These are phyloP conservation scores for Corvus cornix DNA, from an alignment of 2,113 vertebrate species.

Conservation along the genomic window DNA sequence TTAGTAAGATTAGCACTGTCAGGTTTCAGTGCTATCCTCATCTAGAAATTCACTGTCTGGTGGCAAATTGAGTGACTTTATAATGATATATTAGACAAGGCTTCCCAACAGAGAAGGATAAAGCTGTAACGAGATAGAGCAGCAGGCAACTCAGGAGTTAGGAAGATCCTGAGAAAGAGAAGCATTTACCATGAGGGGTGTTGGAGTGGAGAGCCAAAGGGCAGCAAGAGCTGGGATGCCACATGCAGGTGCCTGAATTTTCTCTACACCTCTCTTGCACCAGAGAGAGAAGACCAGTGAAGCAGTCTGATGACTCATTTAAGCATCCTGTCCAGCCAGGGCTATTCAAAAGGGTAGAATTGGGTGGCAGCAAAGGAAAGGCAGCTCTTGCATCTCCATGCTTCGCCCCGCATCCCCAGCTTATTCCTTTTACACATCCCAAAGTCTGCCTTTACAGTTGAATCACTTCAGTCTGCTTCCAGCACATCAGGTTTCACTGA, in stretches of 20 bases:
- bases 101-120: background rate
- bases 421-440: background rate
- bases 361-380: background rate
- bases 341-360: background rate
- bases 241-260: background rate
- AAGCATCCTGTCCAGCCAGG: background rate
- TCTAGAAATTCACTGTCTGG: background rate
- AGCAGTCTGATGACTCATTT: background rate
- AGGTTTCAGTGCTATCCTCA: background rate
- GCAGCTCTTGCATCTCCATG: background rate
- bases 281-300: background rate
- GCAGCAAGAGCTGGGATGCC: background rate
- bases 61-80: background rate
- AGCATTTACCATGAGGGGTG: background rate
- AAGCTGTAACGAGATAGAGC: background rate
- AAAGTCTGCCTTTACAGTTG: background rate
- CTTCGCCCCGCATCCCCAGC: background rate
- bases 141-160: background rate
- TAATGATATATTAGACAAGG: background rate
- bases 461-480: background rate
- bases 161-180: background rate
- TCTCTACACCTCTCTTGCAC: background rate
- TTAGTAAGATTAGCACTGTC: background rate
- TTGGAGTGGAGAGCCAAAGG: background rate
- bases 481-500: background rate